Percentiles rank a stretch among this genome's conserved stretches.
Conservation (phyloP, 2,888 invertebrate species). For the Prenolepis imparis region DNA sequence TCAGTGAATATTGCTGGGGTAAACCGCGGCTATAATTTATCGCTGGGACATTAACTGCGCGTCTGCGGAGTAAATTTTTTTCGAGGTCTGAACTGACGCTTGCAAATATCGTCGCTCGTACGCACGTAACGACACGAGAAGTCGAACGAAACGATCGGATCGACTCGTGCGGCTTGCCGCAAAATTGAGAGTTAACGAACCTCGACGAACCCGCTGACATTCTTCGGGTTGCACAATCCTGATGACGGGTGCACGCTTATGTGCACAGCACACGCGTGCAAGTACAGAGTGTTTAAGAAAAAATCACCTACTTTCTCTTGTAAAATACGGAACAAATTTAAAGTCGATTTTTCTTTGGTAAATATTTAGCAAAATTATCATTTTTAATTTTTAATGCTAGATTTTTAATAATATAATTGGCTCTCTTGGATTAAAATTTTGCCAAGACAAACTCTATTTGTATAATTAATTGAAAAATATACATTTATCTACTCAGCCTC, state of each 20-base stretch:
- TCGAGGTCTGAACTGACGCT: constrained; percentile 11
- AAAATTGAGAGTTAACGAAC: constrained; percentile 84
- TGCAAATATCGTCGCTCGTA: constrained; percentile 38
- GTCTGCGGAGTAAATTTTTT: constrained; percentile 22
- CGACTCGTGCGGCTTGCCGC: constrained; percentile 71
- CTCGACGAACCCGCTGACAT: constrained; percentile 77
- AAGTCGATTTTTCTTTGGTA: not conserved
- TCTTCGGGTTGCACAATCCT: constrained; percentile 68
- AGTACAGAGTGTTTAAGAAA: constrained; percentile 13
- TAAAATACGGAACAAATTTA: not conserved
- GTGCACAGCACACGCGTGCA: not conserved
- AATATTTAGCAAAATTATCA: not conserved
- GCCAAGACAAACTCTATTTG: not conserved
- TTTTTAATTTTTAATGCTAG: not conserved
- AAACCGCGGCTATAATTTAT: constrained; percentile 46
- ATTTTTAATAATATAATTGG: not conserved
- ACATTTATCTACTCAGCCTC: not conserved
- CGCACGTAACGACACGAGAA: constrained; percentile 42
- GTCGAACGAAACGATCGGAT: constrained; percentile 49
- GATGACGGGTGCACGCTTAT: constrained; percentile 38
- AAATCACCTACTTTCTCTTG: not conserved
- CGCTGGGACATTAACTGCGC: constrained; percentile 27
- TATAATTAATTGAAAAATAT: not conserved
- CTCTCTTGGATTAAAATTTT: not conserved
- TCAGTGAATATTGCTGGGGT: constrained; percentile 27